phyloP scores from a whole-genome alignment of 2,888 invertebrate genomes.

The Copidosoma aretas region DNA sequence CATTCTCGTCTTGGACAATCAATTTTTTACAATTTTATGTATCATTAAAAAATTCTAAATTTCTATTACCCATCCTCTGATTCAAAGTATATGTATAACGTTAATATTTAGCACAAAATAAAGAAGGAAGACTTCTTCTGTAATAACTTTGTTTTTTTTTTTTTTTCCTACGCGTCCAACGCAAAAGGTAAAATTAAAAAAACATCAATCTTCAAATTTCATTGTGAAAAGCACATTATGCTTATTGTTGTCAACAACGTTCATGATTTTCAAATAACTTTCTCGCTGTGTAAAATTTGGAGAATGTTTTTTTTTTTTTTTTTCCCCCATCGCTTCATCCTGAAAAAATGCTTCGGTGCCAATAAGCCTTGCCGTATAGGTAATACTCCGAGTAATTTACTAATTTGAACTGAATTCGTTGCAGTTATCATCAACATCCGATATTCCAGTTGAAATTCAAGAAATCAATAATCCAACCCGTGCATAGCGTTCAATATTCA shows the following conservation, averaged over 20 bases:
- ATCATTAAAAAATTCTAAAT: no score
- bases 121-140: constrained; percentile 1
- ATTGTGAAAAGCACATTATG: neutral
- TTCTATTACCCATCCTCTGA: no score
- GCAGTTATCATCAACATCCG: neutral
- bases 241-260: neutral
- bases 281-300: neutral
- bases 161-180: no score
- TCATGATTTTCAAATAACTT: neutral
- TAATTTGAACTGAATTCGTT: constrained; percentile 6
- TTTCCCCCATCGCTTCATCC: neutral
- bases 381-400: neutral
- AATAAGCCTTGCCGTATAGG: neutral
- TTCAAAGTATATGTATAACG: no score
- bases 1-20: no score
- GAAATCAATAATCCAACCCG: no score
- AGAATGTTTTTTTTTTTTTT: neutral
- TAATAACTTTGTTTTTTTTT: constrained; percentile 13
- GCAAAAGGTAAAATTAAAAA: constrained; percentile 1
- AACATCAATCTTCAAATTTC: constrained; percentile 4
- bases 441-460: no score
- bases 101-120: no score
- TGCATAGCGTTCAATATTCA: no score
- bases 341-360: neutral
- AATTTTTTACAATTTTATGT: no score